Conservation (phyloP, 2,113 vertebrate species). For the Muntiacus muntjak region DNA sequence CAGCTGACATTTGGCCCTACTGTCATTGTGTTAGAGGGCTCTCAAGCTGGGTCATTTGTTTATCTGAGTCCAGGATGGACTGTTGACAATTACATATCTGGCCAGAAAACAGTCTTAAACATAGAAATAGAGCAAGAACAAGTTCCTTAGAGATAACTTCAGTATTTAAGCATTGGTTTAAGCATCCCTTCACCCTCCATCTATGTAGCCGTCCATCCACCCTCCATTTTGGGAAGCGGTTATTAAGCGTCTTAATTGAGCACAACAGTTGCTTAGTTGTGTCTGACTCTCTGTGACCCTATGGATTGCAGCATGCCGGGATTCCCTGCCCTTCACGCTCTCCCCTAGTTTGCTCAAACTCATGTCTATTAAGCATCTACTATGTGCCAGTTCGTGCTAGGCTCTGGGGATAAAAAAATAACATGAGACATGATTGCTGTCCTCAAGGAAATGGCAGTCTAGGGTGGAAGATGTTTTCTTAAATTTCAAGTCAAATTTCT, state of each 20-base stretch:
- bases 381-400: background rate
- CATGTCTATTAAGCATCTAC: background rate
- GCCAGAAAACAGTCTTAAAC: background rate
- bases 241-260: background rate
- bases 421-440: background rate
- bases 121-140: background rate
- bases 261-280: background rate
- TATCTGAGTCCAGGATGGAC: background rate
- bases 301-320: accelerated
- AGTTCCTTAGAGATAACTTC: background rate
- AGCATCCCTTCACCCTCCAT: background rate
- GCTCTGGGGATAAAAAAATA: background rate
- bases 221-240: background rate
- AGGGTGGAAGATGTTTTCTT: background rate
- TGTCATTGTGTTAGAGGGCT: background rate
- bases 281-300: background rate
- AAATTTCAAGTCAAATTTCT: background rate
- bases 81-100: background rate
- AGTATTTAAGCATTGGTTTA: background rate
- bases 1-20: background rate
- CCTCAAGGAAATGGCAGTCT: background rate
- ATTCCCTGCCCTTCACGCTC: background rate
- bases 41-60: background rate
- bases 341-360: background rate
- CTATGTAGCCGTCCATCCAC: background rate